Conservation (phyloP, 2,888 invertebrate species). For the Deilephila porcellus region DNA sequence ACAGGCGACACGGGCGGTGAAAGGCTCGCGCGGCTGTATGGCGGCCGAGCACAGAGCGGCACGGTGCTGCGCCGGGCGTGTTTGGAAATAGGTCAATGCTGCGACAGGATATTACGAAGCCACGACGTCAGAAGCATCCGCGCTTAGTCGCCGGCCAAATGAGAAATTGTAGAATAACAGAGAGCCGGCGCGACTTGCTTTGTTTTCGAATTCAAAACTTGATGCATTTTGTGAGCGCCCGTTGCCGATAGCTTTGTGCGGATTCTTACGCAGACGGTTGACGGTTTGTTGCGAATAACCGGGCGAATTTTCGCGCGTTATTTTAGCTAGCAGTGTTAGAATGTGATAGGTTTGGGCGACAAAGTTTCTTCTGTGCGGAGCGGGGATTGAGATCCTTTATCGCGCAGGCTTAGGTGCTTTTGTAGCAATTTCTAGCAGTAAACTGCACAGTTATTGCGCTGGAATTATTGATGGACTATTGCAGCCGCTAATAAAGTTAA, state of each 20-base stretch:
- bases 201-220: constrained; percentile 45
- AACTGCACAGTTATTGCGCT: not conserved
- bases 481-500: too few relatives aligned
- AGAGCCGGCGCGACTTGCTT: constrained; percentile 40
- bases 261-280: constrained; percentile 1
- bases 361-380: not conserved
- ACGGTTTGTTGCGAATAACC: constrained; percentile 13
- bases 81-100: constrained; percentile 66
- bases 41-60: constrained; percentile 40
- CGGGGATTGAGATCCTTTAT: not conserved
- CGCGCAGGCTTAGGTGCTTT: not conserved
- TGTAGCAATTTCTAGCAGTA: not conserved
- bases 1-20: constrained; percentile 41
- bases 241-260: constrained; percentile 12
- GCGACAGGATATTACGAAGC: constrained; percentile 81
- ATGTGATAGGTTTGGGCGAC: not conserved
- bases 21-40: not conserved
- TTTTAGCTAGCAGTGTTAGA: not conserved
- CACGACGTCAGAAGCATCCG: constrained; percentile 74
- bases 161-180: constrained; percentile 72
- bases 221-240: constrained; percentile 23
- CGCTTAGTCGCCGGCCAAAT: constrained; percentile 70
- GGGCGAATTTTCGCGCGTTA: not conserved
- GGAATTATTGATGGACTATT: not conserved
- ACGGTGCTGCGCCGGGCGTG: constrained; percentile 51